Base-by-base conservation (phyloP, 1,140 invertebrate genomes). In the Penaeus indicus region DNA sequence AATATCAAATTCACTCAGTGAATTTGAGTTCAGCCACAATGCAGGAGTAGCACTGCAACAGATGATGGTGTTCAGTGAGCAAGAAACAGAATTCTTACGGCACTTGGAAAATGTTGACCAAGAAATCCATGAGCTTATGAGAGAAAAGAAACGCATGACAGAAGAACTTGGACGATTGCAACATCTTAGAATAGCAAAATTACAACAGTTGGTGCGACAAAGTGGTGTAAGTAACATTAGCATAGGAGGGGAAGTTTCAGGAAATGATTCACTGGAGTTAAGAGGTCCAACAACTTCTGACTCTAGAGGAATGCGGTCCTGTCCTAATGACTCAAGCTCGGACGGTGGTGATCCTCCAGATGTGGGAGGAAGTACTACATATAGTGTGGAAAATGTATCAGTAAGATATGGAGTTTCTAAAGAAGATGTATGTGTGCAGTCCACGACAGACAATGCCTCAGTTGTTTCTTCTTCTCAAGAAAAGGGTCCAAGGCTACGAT, bases 381-480 rank as follows among this genome's bases (percentile, higher is more conserved):
- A 67, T 62, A 63, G 62, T 19, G 32, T 63, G 25, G 86, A 88
- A 82, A 88, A 72, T 75, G 62, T 75, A 38, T 75, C 75, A 4
- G n/a, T 63, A 42, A 27, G 75, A 3, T 78, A 85, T 25, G 82
- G 82, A 27, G 25, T 67, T 11, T 21, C 64, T 27, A 69, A 78
- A 22, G 86, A 78, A 13, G 86, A 83, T 64, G 81, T 72, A 13
- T 78, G 81, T 64, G 86, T 88, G 32, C 86, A 88, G 81, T 88
- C 86, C n/a, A 89, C 83, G 11, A 89, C 82, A 72, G 88, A 89
- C n/a, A 88, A 88, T 75, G 83, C 88, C 38, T 89, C 88, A n/a
- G 88, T 89, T 32, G 89, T 90, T n/a, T 88, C 89, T 18, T 90
- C 89, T 19, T 90, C 89, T 16, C 89, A 90, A 63, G 89, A 90